A percentile compares a stretch with the other conserved stretches of the same genome.
Conservation (phyloP, 37 sponge, comb jelly and placozoan genomes). For the Theonella swinhoei region DNA sequence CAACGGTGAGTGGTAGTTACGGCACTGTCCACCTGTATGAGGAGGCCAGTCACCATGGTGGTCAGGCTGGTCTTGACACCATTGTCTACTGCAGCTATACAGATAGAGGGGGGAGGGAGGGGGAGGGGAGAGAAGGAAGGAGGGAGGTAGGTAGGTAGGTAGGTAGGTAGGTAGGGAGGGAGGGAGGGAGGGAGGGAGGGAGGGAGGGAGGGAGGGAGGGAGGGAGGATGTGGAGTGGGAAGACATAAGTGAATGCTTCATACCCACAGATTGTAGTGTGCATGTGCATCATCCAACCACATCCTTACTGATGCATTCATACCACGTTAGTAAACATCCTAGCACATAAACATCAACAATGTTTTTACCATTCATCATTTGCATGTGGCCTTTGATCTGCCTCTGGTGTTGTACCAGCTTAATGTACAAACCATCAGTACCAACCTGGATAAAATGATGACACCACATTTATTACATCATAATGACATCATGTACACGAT, state of each 20-base stretch:
- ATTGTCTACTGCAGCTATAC: conserved; percentile 33
- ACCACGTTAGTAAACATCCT: too few relatives aligned
- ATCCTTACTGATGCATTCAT: too few relatives aligned
- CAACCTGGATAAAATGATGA: background rate
- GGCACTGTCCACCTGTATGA: conserved; percentile 44
- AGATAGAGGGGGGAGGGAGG: background rate
- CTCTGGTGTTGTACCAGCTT: conserved; percentile 58
- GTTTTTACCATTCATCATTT: conserved; percentile 38
- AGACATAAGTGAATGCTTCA: background rate
- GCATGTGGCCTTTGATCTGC: conserved; percentile 38
- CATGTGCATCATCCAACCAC: background rate
- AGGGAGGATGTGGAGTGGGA: too few relatives aligned
- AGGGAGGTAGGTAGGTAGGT: background rate
- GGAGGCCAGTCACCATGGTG: conserved; percentile 21
- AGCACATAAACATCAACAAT: too few relatives aligned
- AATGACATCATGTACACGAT: background rate
- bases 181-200: background rate
- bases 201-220: background rate
- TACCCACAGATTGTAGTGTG: background rate
- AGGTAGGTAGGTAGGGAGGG: background rate
- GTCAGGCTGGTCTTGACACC: conserved; percentile 23
- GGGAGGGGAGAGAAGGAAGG: background rate
- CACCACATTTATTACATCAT: background rate
- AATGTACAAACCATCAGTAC: conserved; percentile 45
- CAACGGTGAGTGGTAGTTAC: conserved; percentile 56